A percentile compares a stretch with the other conserved stretches of the same genome.
phyloP scores from a whole-genome alignment of 2,797 vertebrate species.

The Notolepis coatsorum region DNA sequence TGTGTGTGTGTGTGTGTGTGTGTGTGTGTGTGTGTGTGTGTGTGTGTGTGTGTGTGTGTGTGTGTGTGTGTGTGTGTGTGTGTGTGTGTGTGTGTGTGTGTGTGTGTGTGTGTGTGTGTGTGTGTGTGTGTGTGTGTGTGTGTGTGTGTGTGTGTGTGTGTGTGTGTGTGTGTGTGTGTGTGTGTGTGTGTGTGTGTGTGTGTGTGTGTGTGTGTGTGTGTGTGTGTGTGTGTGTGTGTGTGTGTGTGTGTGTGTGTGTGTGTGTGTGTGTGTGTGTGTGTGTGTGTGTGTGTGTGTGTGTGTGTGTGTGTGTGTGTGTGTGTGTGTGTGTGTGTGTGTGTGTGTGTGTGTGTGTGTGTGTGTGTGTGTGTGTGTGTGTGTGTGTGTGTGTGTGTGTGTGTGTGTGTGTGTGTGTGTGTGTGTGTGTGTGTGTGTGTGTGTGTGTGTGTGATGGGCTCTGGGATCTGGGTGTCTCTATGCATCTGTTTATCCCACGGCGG shows the following conservation, averaged over 20 bases:
- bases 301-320: background rate
- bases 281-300: background rate
- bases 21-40: background rate
- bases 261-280: constrained; percentile 15
- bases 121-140: no score
- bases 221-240: background rate
- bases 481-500: constrained; percentile 70
- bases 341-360: constrained; percentile 1
- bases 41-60: constrained; percentile 3
- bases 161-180: background rate
- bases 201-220: constrained; percentile 5
- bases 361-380: constrained; percentile 14
- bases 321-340: background rate
- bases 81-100: background rate
- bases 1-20: constrained; percentile 17
- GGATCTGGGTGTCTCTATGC: constrained; percentile 68
- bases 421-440: background rate
- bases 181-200: constrained; percentile 14
- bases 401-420: constrained; percentile 21
- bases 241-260: constrained; percentile 14
- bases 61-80: constrained; percentile 4
- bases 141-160: constrained; percentile 25
- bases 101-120: no score
- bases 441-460: constrained; percentile 50
- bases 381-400: constrained; percentile 22